A percentile compares a stretch with the other conserved stretches of the same genome.
Conservation (phyloP, 2,797 vertebrate genomes). For the Fratercula arctica region DNA sequence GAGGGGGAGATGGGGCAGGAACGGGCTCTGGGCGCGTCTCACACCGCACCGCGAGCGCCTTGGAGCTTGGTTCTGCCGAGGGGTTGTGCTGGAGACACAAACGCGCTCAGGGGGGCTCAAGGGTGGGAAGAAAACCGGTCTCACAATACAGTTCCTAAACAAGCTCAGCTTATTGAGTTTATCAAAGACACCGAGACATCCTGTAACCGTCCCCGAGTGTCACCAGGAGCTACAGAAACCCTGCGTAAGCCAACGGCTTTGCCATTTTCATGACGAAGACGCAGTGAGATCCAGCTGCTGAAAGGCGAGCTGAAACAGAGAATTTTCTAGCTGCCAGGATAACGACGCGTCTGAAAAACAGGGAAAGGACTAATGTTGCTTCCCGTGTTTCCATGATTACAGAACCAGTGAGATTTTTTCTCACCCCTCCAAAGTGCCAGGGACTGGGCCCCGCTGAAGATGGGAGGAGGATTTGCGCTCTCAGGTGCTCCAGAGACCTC, state of each 20-base stretch:
- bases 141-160: not conserved
- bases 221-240: not conserved
- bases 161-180: not conserved
- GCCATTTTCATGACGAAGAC: accelerated
- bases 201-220: accelerated
- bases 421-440: not conserved
- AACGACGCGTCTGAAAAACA: accelerated
- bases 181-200: not conserved
- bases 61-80: too few relatives aligned
- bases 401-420: not conserved
- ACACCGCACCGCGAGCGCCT: accelerated
- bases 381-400: not conserved
- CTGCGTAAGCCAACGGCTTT: too few relatives aligned
- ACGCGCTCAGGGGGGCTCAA: not conserved
- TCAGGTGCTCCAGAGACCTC: not conserved
- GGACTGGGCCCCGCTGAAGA: not conserved
- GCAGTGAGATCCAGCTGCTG: not conserved
- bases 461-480: accelerated
- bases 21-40: not conserved
- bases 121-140: not conserved
- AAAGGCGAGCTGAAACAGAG: not conserved
- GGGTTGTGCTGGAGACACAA: not conserved
- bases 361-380: not conserved
- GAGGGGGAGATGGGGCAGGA: not conserved
- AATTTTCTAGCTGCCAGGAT: not conserved